Base-by-base conservation (phyloP, 2,113 vertebrate species). In the Sorex fumeus region DNA sequence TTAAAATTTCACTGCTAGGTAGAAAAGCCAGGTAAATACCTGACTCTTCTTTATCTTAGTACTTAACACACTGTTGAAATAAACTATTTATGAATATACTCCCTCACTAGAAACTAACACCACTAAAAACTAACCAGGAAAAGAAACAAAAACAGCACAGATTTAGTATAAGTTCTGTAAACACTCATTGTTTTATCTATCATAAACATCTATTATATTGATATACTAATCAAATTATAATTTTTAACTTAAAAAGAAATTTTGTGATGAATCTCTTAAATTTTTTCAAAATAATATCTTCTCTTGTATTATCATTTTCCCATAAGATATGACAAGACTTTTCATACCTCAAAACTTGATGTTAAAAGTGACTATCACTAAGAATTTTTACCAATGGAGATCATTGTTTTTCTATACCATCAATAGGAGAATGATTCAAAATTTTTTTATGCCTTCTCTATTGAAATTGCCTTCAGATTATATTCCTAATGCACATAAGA, bases 401-500 rank as follows among this genome's bases (percentile, higher is more conserved):
- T 6, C 19, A 50, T 8, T 81, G 69, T 64, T 75, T 74, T 67
- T 79, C 90, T 47, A 76, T 25, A 34, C n/a, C 43, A 15, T 71
- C 70, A 50, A 12, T n/a, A 66, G 78, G 13, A 92, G 28, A 53
- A 72, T 91, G 88, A 90, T 45, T 91, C 90, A 80, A 45, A 84
- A 25, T 45, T 74, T 69, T 67, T 79, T 69, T 60, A 67, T 60
- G 67, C 76, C 53, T 76, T 50, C 1, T 64, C 36, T 64, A 10
- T 2, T 91, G 43, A 94, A 79, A 90, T 47, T 90, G 57, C 69
- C 86, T 77, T 74, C 32, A 77, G 62, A 43, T 19, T 74, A 53
- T 92, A 43, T 64, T 86, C 76, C 80, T 12, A 7, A 36, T 76
- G 16, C 75, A 91, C 40, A 84, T 2, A 57, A 50, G 80, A 77